Percentiles rank a stretch among this genome's conserved stretches.
phyloP scores from a whole-genome alignment of 2,888 invertebrate species.

The Brachypalpus laphriformis region DNA sequence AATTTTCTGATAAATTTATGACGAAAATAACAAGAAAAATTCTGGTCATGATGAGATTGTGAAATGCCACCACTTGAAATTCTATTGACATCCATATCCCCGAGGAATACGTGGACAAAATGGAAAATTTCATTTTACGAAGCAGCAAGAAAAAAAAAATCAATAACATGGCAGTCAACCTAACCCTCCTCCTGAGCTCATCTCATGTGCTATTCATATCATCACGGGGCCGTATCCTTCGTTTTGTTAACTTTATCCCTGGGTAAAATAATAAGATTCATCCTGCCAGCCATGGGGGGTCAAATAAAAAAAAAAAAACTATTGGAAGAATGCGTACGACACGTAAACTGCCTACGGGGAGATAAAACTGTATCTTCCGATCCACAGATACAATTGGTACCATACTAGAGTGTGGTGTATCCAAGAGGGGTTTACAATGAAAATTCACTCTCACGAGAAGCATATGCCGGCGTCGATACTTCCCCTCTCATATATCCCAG shows the following conservation, averaged over 20 bases:
- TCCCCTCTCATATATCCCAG: neutral
- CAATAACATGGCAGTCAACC: slow-evolving; percentile 59
- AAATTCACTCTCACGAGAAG: slow-evolving; percentile 37
- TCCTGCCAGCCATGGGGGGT: slow-evolving; percentile 34
- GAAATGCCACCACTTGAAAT: slow-evolving; percentile 53
- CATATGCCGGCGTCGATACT: slow-evolving; percentile 50
- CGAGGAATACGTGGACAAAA: slow-evolving; percentile 63
- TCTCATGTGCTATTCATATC: slow-evolving; percentile 58
- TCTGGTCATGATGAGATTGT: slow-evolving; percentile 30
- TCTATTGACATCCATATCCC: slow-evolving; percentile 63
- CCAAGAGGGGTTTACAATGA: slow-evolving; percentile 12
- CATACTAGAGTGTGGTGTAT: slow-evolving; percentile 29
- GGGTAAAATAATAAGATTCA: slow-evolving; percentile 75
- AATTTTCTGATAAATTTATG: slow-evolving; percentile 42
- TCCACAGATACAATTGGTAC: slow-evolving; percentile 55
- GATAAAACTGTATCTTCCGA: slow-evolving; percentile 55
- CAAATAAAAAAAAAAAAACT: slow-evolving; percentile 6
- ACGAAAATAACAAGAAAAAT: slow-evolving; percentile 24
- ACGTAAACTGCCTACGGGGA: slow-evolving; percentile 46
- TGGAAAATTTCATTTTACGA: slow-evolving; percentile 49
- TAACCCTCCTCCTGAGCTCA: slow-evolving; percentile 18
- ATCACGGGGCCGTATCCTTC: slow-evolving; percentile 43
- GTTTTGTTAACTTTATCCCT: slow-evolving; percentile 67
- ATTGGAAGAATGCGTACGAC: neutral
- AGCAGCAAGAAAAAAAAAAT: slow-evolving; percentile 29